Evolutionary conservation across 2,888 invertebrate genomes (phyloP), one percentile per base, ranked within the genome.

Genomic region (Lasioglossum marginatum): DNA sequence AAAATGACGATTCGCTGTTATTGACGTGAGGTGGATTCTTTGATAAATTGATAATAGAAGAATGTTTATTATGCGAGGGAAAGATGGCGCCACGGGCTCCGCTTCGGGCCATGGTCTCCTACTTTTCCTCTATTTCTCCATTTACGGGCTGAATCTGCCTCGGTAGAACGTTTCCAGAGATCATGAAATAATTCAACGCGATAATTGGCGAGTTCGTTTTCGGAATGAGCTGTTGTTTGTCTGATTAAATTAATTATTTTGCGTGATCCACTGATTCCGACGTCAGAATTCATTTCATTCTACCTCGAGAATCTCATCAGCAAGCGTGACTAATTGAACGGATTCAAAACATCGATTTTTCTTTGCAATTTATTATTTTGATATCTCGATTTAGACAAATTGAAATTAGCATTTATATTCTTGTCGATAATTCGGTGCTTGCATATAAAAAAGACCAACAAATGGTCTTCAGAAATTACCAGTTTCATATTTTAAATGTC

Each of bases 71-170:
- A 80, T 37, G 60, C 77, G 73, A 43, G 66, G 34, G 86, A 81
- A 88, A 88, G 90, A 90, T 90, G 79, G 89, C 90, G 85, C 88
- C 87, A 90, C 84, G 12, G 12, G 77, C 75, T 63, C 60, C 57
- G 16, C 27, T 45, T 66, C 57, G 63, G 68, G 34, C 73, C 60
- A 73, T 4, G 68, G 37, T 19, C 43, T 34, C 57, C 43, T 23
- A 23, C 34, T 79, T 40, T 43, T 68, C 63, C 52, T 3, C 16
- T 74, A 23, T 48, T 52, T 60, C 16, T 12, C n/a, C 70, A 16
- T 16, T 37, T 12, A 4, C 40, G 70, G 16, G 14, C 4, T 12
- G 23, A 8, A 57, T 6, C 10, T 16, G 23, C 52, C 16, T 6
- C 23, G 48, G 57, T 37, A n/a, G 43, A 19, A 14, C 2, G 14